Conservation (phyloP, 2,797 vertebrate genomes). For the Fistularia commersonii region DNA sequence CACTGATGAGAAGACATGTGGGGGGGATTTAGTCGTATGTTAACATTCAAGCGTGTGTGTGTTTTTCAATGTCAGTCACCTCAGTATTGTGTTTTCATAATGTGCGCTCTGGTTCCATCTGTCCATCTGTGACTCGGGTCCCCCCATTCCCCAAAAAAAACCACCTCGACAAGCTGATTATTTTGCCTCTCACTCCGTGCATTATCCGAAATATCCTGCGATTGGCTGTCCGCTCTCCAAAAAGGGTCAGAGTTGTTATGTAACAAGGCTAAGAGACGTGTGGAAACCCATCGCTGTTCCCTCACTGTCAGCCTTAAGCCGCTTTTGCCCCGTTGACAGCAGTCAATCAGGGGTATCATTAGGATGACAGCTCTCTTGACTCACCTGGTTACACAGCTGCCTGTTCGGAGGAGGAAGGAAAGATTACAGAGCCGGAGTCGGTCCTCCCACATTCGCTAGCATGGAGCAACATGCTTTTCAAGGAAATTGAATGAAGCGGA, state of each 20-base stretch:
- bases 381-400: slow-evolving; percentile 75
- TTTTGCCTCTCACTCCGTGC: slow-evolving; percentile 1
- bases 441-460: slow-evolving; percentile 29
- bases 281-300: slow-evolving; percentile 41
- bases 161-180: neutral
- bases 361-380: slow-evolving; percentile 63
- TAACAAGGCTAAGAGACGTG: slow-evolving; percentile 30
- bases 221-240: slow-evolving; percentile 7
- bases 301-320: slow-evolving; percentile 49
- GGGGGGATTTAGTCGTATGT: slow-evolving; percentile 22
- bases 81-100: slow-evolving; percentile 29
- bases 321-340: slow-evolving; percentile 50
- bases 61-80: slow-evolving; percentile 49
- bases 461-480: slow-evolving; percentile 31
- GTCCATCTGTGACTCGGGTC: slow-evolving; percentile 10
- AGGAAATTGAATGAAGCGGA: slow-evolving; percentile 10
- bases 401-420: slow-evolving; percentile 26
- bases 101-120: slow-evolving; percentile 28
- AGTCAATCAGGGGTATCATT: slow-evolving; percentile 64
- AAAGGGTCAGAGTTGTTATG: slow-evolving; percentile 36
- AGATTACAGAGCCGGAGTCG: slow-evolving; percentile 59
- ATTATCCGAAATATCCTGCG: slow-evolving; percentile 5
- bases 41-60: slow-evolving; percentile 30
- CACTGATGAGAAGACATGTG: slow-evolving; percentile 14
- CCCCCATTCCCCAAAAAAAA: slow-evolving; percentile 2